These are phyloP conservation scores for Cochlearius cochlearius DNA, from an alignment of 2,113 vertebrate genomes.

Conservation along the genomic window DNA sequence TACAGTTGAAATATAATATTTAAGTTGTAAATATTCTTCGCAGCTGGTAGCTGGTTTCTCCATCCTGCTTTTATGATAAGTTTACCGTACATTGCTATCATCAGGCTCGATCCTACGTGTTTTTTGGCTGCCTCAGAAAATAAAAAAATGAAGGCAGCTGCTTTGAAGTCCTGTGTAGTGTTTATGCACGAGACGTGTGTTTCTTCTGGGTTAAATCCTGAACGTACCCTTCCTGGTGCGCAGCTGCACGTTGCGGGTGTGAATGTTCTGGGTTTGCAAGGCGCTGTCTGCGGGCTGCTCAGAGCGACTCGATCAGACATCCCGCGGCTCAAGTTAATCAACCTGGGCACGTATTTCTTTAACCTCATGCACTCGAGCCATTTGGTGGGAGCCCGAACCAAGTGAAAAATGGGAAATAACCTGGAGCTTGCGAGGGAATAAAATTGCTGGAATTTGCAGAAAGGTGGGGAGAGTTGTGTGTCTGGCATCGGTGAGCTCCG, in stretches of 20 bases:
- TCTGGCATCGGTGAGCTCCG: background rate
- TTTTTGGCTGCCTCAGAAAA: background rate
- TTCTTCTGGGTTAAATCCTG: background rate
- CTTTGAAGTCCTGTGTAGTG: background rate
- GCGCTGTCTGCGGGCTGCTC: fast-evolving
- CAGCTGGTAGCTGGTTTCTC: slow-evolving; percentile 54
- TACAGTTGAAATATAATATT: slow-evolving; percentile 45
- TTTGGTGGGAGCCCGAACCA: background rate
- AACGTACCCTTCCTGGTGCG: background rate
- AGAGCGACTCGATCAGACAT: background rate
- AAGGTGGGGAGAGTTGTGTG: fast-evolving
- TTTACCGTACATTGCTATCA: background rate
- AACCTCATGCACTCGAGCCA: fast-evolving
- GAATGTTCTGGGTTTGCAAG: background rate
- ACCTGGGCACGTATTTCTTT: background rate
- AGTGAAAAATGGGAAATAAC: background rate
- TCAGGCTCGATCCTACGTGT: background rate
- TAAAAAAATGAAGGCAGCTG: background rate
- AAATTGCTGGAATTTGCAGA: background rate
- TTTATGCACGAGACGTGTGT: background rate
- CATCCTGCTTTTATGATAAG: slow-evolving; percentile 35
- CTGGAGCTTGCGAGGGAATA: background rate
- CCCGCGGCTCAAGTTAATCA: background rate
- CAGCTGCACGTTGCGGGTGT: background rate
- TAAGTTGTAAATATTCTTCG: slow-evolving; percentile 59